These are phyloP conservation scores for Elephas maximus DNA, from an alignment of 2,113 vertebrate genomes.

Conservation along the genomic window DNA sequence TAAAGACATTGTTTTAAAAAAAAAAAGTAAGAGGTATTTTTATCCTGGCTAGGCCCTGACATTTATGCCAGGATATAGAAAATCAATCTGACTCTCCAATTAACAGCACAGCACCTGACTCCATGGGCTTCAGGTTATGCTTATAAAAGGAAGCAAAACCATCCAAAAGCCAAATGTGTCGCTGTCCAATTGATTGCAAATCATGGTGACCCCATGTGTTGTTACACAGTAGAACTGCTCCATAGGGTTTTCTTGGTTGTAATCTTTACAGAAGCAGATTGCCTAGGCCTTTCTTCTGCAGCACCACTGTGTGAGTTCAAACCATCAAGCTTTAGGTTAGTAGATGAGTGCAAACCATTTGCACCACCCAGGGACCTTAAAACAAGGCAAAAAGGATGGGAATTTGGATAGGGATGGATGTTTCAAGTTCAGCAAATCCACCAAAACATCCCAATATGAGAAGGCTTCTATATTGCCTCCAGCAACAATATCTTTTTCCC, in stretches of 20 bases:
- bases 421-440: constrained; percentile 26
- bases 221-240: too few relatives aligned
- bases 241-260: not conserved
- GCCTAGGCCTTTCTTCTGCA: not conserved
- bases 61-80: constrained; percentile 67
- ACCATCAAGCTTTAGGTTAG: not conserved
- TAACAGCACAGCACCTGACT: constrained; percentile 41
- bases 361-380: not conserved
- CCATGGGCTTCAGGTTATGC: constrained; percentile 2
- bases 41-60: constrained; percentile 59
- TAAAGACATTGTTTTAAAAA: constrained; percentile 9
- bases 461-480: constrained; percentile 21
- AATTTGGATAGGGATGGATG: constrained; percentile 33
- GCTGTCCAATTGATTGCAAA: not conserved
- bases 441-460: constrained; percentile 29
- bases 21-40: constrained; percentile 69
- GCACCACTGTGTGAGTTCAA: not conserved
- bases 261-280: not conserved
- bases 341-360: not conserved
- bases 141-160: constrained; percentile 41
- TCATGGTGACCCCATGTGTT: too few relatives aligned
- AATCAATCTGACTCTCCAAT: constrained; percentile 68
- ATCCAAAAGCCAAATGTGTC: not conserved
- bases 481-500: constrained; percentile 26
- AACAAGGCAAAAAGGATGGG: not conserved